A percentile compares a stretch with the other conserved stretches of the same genome.
Evolutionary conservation across 1,140 invertebrate species (phyloP).

Genomic region (Carposina sasakii): DNA sequence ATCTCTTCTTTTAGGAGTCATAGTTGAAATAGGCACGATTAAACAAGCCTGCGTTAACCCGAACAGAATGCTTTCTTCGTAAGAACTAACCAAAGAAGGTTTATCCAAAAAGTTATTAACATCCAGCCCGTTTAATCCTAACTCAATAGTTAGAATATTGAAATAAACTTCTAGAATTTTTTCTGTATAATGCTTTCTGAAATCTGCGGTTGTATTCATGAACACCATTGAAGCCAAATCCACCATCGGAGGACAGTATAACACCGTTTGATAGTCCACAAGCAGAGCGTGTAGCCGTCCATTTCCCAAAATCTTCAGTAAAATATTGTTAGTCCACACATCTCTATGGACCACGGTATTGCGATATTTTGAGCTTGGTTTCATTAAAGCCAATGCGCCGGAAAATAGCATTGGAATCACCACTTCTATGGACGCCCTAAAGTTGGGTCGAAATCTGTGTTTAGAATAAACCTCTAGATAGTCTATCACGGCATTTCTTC

Average conservation of each 20-base stretch:
- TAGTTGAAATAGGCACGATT: constrained; percentile 62
- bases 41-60: constrained; percentile 69
- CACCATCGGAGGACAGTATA: constrained; percentile 70
- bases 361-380: constrained; percentile 63
- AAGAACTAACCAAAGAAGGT: constrained; percentile 38
- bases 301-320: constrained; percentile 72
- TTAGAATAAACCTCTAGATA: constrained; percentile 60
- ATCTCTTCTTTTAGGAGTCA: constrained; percentile 44
- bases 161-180: constrained; percentile 66
- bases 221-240: constrained; percentile 72
- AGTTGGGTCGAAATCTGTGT: constrained; percentile 33
- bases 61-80: constrained; percentile 60
- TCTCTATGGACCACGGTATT: constrained; percentile 77
- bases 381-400: constrained; percentile 55
- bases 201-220: constrained; percentile 64
- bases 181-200: constrained; percentile 44
- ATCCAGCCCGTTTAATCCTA: constrained; percentile 48
- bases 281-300: constrained; percentile 59
- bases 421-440: constrained; percentile 26
- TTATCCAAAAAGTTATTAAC: constrained; percentile 45
- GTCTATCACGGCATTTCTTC: constrained; percentile 58
- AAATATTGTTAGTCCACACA: constrained; percentile 77
- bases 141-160: constrained; percentile 45
- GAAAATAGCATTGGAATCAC: constrained; percentile 51
- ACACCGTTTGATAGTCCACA: constrained; percentile 77